Percentiles rank a stretch among this genome's conserved stretches.
These are phyloP conservation scores for Sinocyclocheilus rhinocerous DNA, from an alignment of 2,113 vertebrate species.

Conservation along the genomic window DNA sequence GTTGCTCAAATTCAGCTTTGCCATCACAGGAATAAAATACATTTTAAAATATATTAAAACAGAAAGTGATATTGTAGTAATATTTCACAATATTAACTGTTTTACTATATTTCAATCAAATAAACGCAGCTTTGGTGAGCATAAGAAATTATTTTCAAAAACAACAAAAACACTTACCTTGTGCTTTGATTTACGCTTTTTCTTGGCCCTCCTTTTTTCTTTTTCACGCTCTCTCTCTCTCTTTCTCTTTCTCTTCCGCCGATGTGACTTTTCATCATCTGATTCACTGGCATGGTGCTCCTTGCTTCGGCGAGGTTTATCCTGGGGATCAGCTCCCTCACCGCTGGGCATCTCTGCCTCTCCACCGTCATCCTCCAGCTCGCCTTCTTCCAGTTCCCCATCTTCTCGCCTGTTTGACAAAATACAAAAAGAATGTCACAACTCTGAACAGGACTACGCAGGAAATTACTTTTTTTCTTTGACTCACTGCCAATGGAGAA, in stretches of 20 bases:
- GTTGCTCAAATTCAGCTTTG: neutral
- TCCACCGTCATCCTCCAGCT: slow-evolving; percentile 89
- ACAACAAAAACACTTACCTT: slow-evolving; percentile 74
- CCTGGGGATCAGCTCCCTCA: slow-evolving; percentile 67
- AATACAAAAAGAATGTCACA: neutral
- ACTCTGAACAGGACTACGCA: neutral
- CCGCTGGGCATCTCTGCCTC: slow-evolving; percentile 74
- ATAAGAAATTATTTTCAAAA: neutral
- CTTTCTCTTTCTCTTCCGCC: slow-evolving; percentile 86
- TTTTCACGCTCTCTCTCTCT: slow-evolving; percentile 87
- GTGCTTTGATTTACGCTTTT: slow-evolving; percentile 91
- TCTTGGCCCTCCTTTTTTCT: slow-evolving; percentile 85
- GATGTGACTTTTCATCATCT: slow-evolving; percentile 84
- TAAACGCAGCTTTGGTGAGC: neutral
- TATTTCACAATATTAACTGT: neutral
- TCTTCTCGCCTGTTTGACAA: slow-evolving; percentile 80
- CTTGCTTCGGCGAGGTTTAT: slow-evolving; percentile 70
- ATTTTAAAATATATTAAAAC: no score
- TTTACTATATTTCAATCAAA: neutral
- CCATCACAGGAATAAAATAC: neutral
- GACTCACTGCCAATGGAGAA: neutral
- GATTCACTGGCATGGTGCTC: slow-evolving; percentile 85
- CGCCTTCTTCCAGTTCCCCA: slow-evolving; percentile 93
- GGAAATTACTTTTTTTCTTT: neutral
- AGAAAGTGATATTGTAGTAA: no score